These are phyloP conservation scores for Felis chaus DNA, from an alignment of 2,113 vertebrate genomes.

Conservation along the genomic window DNA sequence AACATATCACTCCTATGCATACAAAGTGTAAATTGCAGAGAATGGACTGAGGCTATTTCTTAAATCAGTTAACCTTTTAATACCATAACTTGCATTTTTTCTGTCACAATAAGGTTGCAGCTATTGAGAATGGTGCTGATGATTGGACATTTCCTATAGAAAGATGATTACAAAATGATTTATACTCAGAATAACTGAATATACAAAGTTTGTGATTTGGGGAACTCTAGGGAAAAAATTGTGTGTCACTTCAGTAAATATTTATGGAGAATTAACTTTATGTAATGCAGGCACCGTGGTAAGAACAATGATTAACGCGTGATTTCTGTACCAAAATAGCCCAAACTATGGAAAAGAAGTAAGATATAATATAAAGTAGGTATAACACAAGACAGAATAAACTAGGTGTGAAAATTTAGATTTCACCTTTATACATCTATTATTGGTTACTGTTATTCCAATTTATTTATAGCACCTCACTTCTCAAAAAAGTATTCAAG, in stretches of 20 bases:
- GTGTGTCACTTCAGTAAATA: slow-evolving; percentile 15
- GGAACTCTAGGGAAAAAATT: not conserved
- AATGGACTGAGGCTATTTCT: not conserved
- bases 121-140: slow-evolving; percentile 9
- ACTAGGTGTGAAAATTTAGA: not conserved
- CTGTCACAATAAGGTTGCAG: not conserved
- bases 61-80: slow-evolving; percentile 35
- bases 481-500: not conserved
- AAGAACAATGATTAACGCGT: not conserved
- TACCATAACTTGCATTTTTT: not conserved
- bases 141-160: not conserved
- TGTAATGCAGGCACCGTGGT: not conserved
- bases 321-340: not conserved
- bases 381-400: not conserved
- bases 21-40: not conserved
- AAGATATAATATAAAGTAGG: not conserved
- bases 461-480: not conserved
- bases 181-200: slow-evolving; percentile 45
- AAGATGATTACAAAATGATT: slow-evolving; percentile 19
- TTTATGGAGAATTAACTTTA: slow-evolving; percentile 25
- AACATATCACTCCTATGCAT: not conserved
- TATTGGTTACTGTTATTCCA: not conserved
- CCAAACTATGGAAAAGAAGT: not conserved
- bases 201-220: not conserved
- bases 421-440: not conserved